A percentile compares a stretch with the other conserved stretches of the same genome.
These are phyloP conservation scores for Polypedilum vanderplanki DNA, from an alignment of 1,140 invertebrate genomes.

Conservation along the genomic window DNA sequence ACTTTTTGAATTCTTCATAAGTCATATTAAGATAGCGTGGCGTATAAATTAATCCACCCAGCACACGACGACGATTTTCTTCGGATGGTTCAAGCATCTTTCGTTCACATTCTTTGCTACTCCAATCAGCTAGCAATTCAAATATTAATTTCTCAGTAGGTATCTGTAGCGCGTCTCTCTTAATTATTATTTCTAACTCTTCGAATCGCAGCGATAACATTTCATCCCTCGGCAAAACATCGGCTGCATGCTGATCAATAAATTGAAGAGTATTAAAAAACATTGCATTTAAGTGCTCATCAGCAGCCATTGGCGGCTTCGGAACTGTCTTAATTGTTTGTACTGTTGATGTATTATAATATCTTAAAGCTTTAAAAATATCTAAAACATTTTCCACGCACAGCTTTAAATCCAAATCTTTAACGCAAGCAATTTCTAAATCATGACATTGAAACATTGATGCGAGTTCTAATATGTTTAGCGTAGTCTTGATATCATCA, in stretches of 20 bases:
- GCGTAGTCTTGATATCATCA: constrained; percentile 40
- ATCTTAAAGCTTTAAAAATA: constrained; percentile 41
- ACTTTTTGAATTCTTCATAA: constrained; percentile 37
- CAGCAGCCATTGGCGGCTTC: constrained; percentile 39
- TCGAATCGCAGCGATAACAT: constrained; percentile 40
- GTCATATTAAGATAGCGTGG: constrained; percentile 42
- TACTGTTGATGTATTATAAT: constrained; percentile 39
- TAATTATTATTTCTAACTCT: constrained; percentile 41
- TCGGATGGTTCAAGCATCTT: constrained; percentile 38
- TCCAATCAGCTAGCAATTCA: constrained; percentile 41
- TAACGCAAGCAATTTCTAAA: constrained; percentile 42
- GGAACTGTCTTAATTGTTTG: constrained; percentile 31
- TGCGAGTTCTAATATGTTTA: constrained; percentile 40
- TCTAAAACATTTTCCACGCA: constrained; percentile 40
- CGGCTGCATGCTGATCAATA: constrained; percentile 42
- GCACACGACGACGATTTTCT: constrained; percentile 41
- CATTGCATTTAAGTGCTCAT: constrained; percentile 41
- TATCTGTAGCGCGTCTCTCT: constrained; percentile 39
- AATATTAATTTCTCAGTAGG: constrained; percentile 40
- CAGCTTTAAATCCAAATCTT: constrained; percentile 42
- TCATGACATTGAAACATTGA: constrained; percentile 43
- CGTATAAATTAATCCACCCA: constrained; percentile 40
- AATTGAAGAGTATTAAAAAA: constrained; percentile 41
- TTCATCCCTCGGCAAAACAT: constrained; percentile 37
- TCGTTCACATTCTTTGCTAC: constrained; percentile 39